phyloP scores from a whole-genome alignment of 2,888 invertebrate species.

The Oscheius sp. region DNA sequence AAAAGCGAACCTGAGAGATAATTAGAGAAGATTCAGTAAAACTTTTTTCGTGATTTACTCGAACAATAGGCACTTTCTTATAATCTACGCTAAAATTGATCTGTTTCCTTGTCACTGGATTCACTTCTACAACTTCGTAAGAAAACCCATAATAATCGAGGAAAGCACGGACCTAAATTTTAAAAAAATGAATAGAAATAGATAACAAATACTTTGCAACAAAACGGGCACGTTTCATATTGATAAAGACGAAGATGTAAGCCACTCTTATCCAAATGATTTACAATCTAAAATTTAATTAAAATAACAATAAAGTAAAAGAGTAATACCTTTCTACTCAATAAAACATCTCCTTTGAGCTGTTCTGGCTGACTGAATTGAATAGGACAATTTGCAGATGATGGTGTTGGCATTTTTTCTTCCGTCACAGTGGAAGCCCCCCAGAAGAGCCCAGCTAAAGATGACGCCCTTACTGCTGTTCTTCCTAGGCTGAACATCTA shows the following conservation, averaged over 20 bases:
- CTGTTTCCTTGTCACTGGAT: conserved; percentile 90
- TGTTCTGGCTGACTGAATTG: conserved; percentile 51
- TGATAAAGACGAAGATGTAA: conserved; percentile 90
- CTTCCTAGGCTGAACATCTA: conserved; percentile 33
- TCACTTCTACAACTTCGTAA: conserved; percentile 95
- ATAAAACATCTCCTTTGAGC: conserved; percentile 47
- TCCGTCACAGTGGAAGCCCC: conserved; percentile 5
- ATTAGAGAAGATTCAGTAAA: conserved; percentile 94
- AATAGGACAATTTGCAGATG: conserved; percentile 45
- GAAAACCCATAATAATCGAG: conserved; percentile 91
- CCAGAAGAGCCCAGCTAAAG: conserved; percentile 32
- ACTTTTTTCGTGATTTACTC: conserved; percentile 76
- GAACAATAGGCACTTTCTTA: conserved; percentile 83
- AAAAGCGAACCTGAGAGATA: conserved; percentile 78
- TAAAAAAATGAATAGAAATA: neutral
- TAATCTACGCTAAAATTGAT: conserved; percentile 88
- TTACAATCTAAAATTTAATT: conserved; percentile 55
- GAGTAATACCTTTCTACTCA: conserved; percentile 51
- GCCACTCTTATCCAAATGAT: conserved; percentile 63
- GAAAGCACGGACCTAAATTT: conserved; percentile 80
- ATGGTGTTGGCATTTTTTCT: conserved; percentile 2
- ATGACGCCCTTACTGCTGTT: conserved; percentile 29
- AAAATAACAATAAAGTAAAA: neutral
- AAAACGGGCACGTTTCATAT: conserved; percentile 86
- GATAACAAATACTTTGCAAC: conserved; percentile 61